Evolutionary conservation across 2,113 vertebrate species (phyloP), one percentile per base, ranked within the genome.

Genomic region (Heterotis niloticus): DNA sequence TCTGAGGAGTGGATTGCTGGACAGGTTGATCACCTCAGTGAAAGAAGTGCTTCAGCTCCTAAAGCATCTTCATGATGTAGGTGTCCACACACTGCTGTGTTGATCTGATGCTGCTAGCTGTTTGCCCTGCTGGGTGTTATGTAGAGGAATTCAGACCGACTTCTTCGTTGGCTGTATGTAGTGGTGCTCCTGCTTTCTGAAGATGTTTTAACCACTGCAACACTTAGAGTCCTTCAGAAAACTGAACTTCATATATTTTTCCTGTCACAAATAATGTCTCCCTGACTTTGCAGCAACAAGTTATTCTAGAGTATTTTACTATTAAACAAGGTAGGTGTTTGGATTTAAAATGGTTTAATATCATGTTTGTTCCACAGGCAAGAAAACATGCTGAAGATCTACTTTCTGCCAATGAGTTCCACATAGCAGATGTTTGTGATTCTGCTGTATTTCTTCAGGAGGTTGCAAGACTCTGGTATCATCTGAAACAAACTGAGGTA

Each of bases 11-110:
- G 57, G 34, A 5, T 80, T 90, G 59, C 28, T 88, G 67, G 0
- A 0, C 1, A 81, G 81, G 10, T 86, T 85, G 81, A 83, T 75
- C 72, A 83, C 66, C 3, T 81, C 76, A 60, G 73, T 90, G 69
- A 90, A 60, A 83, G 79, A 64, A 20, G 16, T 89, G 76, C 81
- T 91, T 78, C 62, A 89, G 10, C 82, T 23, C 57, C 89, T 92
- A 71, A 89, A 90, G 81, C 78, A 85, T 0, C 88, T 92, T 44
- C 85, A 87, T 85, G 89, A 82, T 80, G 91, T 91, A 65, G 87
- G 85, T 72, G 5, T 81, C 20, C 11, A 62, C 11, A 17, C 20
- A 17, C 10, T 11, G 1, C 10, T 62, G 59, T 62, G 20, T 2
- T 44, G 7, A 44, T 44, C 34, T 44, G 34, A 7, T 44, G 34